phyloP scores from a whole-genome alignment of 2,888 invertebrate genomes.

The Sesia apiformis region DNA sequence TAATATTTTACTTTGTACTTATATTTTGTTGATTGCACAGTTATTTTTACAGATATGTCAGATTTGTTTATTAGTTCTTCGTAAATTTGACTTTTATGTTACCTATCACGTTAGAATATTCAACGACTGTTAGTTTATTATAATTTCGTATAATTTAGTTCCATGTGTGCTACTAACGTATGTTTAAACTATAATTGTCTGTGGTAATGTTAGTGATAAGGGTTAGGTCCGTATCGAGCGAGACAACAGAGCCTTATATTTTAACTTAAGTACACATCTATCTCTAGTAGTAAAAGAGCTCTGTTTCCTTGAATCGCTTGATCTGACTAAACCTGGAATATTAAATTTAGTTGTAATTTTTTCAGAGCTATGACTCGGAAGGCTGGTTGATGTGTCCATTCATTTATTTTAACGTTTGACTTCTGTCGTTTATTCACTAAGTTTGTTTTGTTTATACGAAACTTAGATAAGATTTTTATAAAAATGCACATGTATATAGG shows the following conservation, averaged over 20 bases:
- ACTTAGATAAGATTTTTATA: neutral
- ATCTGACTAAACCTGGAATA: neutral
- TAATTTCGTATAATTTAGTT: neutral
- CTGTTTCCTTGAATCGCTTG: neutral
- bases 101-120: neutral
- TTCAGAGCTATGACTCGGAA: constrained; percentile 42
- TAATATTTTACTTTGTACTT: constrained; percentile 7
- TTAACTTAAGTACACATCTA: neutral
- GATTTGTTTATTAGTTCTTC: too few relatives aligned
- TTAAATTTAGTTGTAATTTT: constrained; percentile 38
- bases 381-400: constrained; percentile 71
- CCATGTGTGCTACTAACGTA: neutral
- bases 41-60: too few relatives aligned
- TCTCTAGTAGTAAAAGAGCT: neutral
- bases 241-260: neutral
- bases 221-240: neutral
- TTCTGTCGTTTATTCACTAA: constrained; percentile 9
- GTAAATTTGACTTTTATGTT: neutral
- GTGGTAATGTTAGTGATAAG: neutral
- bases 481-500: neutral
- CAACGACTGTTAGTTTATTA: neutral
- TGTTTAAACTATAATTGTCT: neutral
- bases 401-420: constrained; percentile 27
- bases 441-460: neutral
- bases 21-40: constrained; percentile 23